Conservation (phyloP, 2,113 vertebrate genomes). For the Anolis sagrei region DNA sequence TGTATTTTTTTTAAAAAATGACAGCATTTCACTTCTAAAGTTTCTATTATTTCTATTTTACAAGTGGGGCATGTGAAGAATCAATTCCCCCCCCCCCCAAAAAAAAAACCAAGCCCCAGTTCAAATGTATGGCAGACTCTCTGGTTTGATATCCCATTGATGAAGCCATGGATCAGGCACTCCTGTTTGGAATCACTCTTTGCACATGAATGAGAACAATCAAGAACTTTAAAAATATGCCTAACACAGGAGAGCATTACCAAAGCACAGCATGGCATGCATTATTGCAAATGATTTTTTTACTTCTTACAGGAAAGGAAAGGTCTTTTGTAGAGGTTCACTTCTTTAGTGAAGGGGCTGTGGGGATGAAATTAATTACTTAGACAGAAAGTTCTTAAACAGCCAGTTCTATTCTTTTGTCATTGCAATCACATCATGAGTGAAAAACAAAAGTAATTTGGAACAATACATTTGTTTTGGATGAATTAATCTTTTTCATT, state of each 20-base stretch:
- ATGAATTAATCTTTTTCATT: constrained; percentile 46
- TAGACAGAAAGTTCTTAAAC: constrained; percentile 45
- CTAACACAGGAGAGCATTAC: not conserved
- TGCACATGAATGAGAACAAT: not conserved
- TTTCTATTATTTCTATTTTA: no score
- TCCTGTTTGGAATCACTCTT: not conserved
- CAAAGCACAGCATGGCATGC: not conserved
- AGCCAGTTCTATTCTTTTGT: not conserved
- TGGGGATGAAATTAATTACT: not conserved
- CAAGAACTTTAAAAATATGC: not conserved
- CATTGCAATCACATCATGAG: constrained; percentile 6
- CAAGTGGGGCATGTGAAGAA: no score
- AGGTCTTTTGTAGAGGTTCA: not conserved
- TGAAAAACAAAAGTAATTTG: constrained; percentile 40
- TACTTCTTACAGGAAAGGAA: not conserved
- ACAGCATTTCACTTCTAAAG: no score
- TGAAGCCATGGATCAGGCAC: no score
- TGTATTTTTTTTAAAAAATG: no score
- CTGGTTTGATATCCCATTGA: no score
- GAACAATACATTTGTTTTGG: constrained; percentile 23
- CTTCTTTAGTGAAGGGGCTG: not conserved
- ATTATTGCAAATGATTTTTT: constrained; percentile 12
- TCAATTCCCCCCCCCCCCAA: no score
- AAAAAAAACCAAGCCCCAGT: no score
- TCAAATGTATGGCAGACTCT: no score